Percentiles rank a stretch among this genome's conserved stretches.
phyloP scores from a whole-genome alignment of 2,888 invertebrate genomes.

The Campaea margaritaria region DNA sequence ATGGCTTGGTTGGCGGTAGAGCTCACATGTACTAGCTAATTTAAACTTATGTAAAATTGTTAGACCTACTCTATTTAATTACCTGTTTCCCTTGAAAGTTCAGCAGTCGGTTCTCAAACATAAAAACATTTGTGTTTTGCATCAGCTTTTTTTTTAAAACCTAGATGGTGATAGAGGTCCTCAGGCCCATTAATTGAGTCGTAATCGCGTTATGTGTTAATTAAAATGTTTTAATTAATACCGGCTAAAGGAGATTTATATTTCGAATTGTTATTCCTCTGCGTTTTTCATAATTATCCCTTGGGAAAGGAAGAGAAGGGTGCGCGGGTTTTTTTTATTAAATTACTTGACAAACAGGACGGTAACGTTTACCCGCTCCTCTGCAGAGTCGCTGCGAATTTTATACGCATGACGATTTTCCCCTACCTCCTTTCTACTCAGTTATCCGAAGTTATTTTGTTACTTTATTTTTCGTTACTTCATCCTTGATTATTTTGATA shows the following conservation, averaged over 20 bases:
- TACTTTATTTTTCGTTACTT: neutral
- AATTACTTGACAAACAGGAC: slow-evolving; percentile 69
- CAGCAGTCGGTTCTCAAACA: too few relatives aligned
- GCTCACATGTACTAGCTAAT: too few relatives aligned
- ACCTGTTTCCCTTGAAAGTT: too few relatives aligned
- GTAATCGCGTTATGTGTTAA: slow-evolving; percentile 34
- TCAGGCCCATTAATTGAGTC: slow-evolving; percentile 33
- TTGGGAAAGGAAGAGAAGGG: slow-evolving; percentile 27
- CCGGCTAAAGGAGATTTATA: slow-evolving; percentile 38
- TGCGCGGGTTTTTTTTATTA: slow-evolving; percentile 62
- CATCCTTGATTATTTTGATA: neutral
- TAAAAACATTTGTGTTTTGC: neutral
- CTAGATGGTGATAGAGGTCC: slow-evolving; percentile 10
- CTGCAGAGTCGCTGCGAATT: slow-evolving; percentile 47
- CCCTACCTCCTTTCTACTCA: slow-evolving; percentile 33
- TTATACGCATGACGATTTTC: slow-evolving; percentile 53
- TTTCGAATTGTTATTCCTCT: slow-evolving; percentile 37
- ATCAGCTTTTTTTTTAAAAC: slow-evolving; percentile 8
- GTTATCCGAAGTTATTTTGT: slow-evolving; percentile 8
- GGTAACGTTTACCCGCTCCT: slow-evolving; percentile 55
- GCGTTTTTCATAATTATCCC: slow-evolving; percentile 39
- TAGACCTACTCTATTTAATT: too few relatives aligned
- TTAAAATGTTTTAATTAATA: slow-evolving; percentile 37
- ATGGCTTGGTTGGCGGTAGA: too few relatives aligned
- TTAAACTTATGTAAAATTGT: too few relatives aligned